A percentile compares a stretch with the other conserved stretches of the same genome.
These are phyloP conservation scores for Ammodytes marinus DNA, from an alignment of 2,113 vertebrate species.

Conservation along the genomic window DNA sequence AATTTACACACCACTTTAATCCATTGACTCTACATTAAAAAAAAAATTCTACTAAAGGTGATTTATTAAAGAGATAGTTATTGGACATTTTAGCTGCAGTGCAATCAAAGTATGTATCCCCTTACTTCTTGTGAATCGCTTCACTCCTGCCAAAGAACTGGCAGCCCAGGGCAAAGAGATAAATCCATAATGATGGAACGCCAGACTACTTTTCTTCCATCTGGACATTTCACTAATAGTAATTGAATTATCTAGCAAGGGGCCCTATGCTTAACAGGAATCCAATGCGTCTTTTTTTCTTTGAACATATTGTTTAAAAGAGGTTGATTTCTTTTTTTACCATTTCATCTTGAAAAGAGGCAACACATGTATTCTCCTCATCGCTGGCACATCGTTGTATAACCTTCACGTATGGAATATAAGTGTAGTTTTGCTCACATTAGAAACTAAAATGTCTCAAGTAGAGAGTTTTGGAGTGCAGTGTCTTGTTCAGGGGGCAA, in stretches of 20 bases:
- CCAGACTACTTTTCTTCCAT: constrained; percentile 38
- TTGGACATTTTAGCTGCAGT: constrained; percentile 5
- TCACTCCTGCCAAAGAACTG: constrained; percentile 19
- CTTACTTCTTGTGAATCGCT: constrained; percentile 3
- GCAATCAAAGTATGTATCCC: constrained; percentile 2
- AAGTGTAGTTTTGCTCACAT: not conserved
- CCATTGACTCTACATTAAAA: not conserved
- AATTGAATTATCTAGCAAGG: constrained; percentile 35
- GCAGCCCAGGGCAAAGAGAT: constrained; percentile 32
- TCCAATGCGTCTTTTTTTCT: not conserved
- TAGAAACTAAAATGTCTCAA: not conserved
- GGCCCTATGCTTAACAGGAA: not conserved
- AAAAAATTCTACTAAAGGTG: not conserved
- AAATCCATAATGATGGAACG: constrained; percentile 43
- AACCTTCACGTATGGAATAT: not conserved
- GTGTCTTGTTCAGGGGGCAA: not conserved
- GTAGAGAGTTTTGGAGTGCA: not conserved
- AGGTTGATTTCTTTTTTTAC: not conserved
- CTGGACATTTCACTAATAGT: constrained; percentile 38
- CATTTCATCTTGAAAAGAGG: not conserved
- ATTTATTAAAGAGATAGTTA: constrained; percentile 10
- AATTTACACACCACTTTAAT: not conserved
- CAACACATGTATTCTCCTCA: not conserved
- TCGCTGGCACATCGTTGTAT: not conserved
- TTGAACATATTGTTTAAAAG: not conserved